These are phyloP conservation scores for Ophthalmolycus amberensis DNA, from an alignment of 2,113 vertebrate genomes.

Conservation along the genomic window DNA sequence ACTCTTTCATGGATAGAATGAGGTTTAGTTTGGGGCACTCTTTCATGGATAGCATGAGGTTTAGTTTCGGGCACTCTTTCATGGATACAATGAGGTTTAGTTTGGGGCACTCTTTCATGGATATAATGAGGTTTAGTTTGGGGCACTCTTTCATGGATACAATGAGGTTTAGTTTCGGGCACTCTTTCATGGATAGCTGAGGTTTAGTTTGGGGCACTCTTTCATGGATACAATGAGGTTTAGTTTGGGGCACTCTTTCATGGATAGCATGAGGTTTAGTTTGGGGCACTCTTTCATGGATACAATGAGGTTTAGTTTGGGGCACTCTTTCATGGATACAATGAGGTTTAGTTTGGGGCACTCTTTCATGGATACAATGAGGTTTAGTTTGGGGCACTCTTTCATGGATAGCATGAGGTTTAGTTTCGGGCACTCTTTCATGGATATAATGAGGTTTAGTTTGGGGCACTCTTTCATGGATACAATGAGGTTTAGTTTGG, in stretches of 20 bases:
- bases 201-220: no score
- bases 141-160: neutral
- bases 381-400: no score
- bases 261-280: no score
- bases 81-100: no score
- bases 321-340: no score
- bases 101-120: neutral
- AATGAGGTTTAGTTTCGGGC: rapidly evolving
- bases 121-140: rapidly evolving
- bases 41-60: neutral
- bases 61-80: no score
- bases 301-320: no score
- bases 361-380: neutral
- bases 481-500: rapidly evolving
- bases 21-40: no score
- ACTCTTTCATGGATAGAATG: no score
- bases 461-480: neutral
- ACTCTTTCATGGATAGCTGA: neutral
- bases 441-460: rapidly evolving
- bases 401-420: no score
- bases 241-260: no score
- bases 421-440: neutral
- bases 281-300: neutral
- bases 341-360: no score
- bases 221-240: neutral